Base-by-base conservation (phyloP, 2,797 vertebrate genomes). In the Antennarius maculatus region DNA sequence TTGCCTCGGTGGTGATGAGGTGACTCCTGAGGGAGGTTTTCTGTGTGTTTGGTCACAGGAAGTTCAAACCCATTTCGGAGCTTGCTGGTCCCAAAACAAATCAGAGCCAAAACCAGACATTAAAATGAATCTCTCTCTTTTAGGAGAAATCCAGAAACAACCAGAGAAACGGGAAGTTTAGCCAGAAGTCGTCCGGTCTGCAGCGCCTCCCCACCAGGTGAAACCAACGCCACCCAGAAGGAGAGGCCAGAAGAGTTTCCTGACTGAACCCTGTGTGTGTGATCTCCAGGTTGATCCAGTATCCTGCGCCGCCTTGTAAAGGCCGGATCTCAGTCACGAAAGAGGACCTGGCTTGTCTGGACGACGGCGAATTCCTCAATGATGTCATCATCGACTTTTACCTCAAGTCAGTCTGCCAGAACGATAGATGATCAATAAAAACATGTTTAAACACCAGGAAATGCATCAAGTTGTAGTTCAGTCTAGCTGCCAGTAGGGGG, bases 351-450 rank as follows among this genome's bases (percentile, higher is more conserved):
- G 93, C 93, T 37, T 97, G 97, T 78, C 91, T 99, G 81, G 92
- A 94, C 39, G 87, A 90, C 17, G 95, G 96, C 29, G 91, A 96
- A 57, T 99, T 97, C 91, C 96, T 99, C 65, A 99, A 99, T 61
- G 97, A 99, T 72, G 96, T 99, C 70, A 97, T 99, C 81, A 97
- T 98, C 68, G 97, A 99, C 87, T 99, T 99, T 83, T 94, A 94
- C 88, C 93, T 94, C 93, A 93, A 89, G 90, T 94, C 5, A 84
- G 91, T 66, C 12, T 0, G 17, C 28, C 37, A 37, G 18, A 23
- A 23, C 23, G 23, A 23, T 23, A 23, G 23, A 23, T 23, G 23
- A 23, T 34, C 8, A 3, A 8, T 34, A 34, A 34, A 34, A 34
- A 8, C 31, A 34, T 3, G 5, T 34, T 34, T 34, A 34, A 34